Conservation (phyloP, 2,797 vertebrate genomes). For the Myotis vivesi region DNA sequence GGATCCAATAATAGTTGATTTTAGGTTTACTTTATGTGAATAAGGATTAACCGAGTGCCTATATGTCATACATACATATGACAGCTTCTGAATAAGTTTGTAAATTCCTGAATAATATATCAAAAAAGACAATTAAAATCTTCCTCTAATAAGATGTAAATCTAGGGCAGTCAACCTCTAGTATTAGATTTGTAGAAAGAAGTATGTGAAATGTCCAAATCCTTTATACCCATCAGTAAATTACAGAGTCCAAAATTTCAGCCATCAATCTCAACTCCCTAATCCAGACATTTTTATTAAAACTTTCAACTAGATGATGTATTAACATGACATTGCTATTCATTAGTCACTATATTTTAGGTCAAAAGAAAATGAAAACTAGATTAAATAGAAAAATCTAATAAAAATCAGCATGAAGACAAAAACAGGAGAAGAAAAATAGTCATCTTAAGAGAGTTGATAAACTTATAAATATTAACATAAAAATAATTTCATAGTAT, state of each 20-base stretch:
- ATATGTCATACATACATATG: not conserved
- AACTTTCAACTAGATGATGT: not conserved
- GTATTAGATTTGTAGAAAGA: not conserved
- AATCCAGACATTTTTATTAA: constrained; percentile 25
- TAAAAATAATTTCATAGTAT: not conserved
- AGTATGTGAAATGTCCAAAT: not conserved
- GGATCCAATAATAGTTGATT: not conserved
- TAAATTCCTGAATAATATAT: not conserved
- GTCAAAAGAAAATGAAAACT: not conserved
- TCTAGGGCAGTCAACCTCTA: not conserved
- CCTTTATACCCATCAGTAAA: not conserved
- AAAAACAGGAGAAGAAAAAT: not conserved
- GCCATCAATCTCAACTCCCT: not conserved
- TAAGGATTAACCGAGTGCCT: not conserved
- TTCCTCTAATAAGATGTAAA: not conserved
- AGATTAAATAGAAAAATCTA: constrained; percentile 28
- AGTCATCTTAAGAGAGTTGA: constrained; percentile 3
- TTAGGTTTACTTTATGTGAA: not conserved
- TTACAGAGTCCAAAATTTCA: not conserved
- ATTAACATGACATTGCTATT: not conserved
- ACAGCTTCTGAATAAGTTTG: not conserved
- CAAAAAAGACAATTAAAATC: not conserved
- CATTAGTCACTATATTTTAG: not conserved
- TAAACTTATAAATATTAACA: not conserved
- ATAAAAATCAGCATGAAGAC: not conserved